Base-by-base conservation (phyloP, 30 jellyfish, hydroid and myxozoan genomes). In the Catostylus mosaicus region DNA sequence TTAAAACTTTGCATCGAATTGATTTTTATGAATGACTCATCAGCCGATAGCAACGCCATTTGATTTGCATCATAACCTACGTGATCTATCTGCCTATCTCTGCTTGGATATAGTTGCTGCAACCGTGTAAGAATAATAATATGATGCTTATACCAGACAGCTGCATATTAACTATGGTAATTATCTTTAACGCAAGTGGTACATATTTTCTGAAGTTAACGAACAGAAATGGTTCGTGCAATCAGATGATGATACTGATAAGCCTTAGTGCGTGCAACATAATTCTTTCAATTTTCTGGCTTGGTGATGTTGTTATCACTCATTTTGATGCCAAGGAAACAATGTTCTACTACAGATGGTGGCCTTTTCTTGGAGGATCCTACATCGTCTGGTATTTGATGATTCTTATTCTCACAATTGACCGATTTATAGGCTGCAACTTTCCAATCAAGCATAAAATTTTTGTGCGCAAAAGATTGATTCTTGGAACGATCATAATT, bases 401-500 rank as follows among this genome's bases (percentile, higher is more conserved):
- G 64, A 74, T 74, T 11, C 36, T 48, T 31, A 20, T 74, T 20
- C 50, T 74, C 34, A 74, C 85, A 29, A 6, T 32, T 2, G 85
- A 74, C 38, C 85, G 85, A 37, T 74, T 74, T 24, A 32, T 74
- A 0, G 76, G 85, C 30, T 74, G 85, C 73, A 52, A 74, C 22
- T 74, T 74, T 35, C 75, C 85, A 0, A 50, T 74, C 52, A 51
- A 74, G 19, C 85, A 74, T 57, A 74, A 51, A 31, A 30, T 74
- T 23, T 74, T 48, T 23, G 45, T 74, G 30, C 43, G 64, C 14
- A 56, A 16, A n/a, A 29, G 30, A 35, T 8, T 48, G 19, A 59
- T 74, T 16, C 54, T 20, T 3, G 19, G 51, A 30, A 18, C 45
- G 24, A 27, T 74, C 3, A 33, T 30, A 6, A 5, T 36, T 30